A percentile compares a stretch with the other conserved stretches of the same genome.
Evolutionary conservation across 2,113 vertebrate species (phyloP).

Genomic region (Acrocephalus kingi): DNA sequence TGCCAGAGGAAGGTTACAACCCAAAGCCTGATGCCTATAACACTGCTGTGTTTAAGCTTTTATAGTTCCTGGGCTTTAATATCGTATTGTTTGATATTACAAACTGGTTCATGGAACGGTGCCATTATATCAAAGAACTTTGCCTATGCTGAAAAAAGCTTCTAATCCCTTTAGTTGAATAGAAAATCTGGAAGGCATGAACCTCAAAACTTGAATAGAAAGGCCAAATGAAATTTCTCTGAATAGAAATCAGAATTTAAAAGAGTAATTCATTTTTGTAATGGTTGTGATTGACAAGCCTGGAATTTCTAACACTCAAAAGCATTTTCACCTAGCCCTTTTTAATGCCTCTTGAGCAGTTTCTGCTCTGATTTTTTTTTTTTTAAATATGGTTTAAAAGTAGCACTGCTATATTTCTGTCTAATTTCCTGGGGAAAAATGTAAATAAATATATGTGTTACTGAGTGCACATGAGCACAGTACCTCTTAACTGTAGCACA

Average conservation of each 20-base stretch:
- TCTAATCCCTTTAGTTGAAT: background rate
- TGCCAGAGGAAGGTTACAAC: background rate
- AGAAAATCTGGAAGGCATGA: background rate
- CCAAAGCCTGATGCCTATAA: background rate
- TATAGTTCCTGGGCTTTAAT: background rate
- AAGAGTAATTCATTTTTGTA: background rate
- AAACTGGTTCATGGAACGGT: background rate
- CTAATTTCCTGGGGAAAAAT: background rate
- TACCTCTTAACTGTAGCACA: background rate
- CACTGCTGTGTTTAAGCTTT: background rate
- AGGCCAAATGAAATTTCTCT: background rate
- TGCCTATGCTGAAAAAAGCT: background rate
- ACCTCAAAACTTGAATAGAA: background rate
- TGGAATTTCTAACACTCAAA: background rate
- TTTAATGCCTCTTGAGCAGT: background rate
- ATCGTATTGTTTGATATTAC: background rate
- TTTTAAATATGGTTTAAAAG: background rate
- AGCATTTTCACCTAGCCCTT: background rate
- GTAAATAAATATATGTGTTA: background rate
- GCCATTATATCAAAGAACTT: background rate
- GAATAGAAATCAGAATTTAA: slow-evolving; percentile 4
- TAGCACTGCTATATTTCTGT: background rate
- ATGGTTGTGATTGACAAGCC: background rate
- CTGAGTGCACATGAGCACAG: background rate
- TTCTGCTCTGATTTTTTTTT: background rate